phyloP scores from a whole-genome alignment of 2,113 vertebrate species.

The Cephalopholis sonnerati region DNA sequence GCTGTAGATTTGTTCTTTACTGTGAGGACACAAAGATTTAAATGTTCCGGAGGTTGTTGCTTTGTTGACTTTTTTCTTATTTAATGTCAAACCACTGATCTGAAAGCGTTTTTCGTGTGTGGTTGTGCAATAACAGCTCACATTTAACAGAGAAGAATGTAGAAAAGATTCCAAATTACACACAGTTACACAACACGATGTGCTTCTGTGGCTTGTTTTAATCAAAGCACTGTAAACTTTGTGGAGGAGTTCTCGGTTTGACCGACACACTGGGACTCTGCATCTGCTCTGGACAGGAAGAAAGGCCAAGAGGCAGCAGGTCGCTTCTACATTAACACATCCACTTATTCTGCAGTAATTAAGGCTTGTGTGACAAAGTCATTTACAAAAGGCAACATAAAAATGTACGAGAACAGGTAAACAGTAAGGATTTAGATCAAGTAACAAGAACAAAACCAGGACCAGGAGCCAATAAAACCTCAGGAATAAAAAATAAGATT shows the following conservation, averaged over 20 bases:
- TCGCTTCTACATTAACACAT: background rate
- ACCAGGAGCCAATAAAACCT: background rate
- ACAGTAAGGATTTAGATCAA: background rate
- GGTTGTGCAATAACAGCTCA: conserved; percentile 20
- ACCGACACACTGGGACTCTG: background rate
- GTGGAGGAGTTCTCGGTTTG: background rate
- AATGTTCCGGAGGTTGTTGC: conserved; percentile 4
- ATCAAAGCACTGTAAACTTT: background rate
- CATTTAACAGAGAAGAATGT: conserved; percentile 6
- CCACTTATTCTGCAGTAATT: too few species aligned
- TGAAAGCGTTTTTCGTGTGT: conserved; percentile 5
- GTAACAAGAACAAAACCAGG: background rate
- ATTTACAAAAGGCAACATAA: background rate
- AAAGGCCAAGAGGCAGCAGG: background rate
- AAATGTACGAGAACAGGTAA: background rate
- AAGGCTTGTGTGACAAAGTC: too few species aligned
- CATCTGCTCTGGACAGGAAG: background rate
- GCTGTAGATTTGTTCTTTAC: background rate
- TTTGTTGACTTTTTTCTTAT: background rate
- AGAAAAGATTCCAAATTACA: background rate
- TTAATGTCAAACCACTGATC: conserved; percentile 9
- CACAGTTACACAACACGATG: background rate
- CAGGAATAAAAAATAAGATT: too few species aligned
- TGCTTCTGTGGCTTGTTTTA: too few species aligned
- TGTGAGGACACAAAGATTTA: background rate